These are phyloP conservation scores for Syngnathus scovelli DNA, from an alignment of 2,113 vertebrate species.

Conservation along the genomic window DNA sequence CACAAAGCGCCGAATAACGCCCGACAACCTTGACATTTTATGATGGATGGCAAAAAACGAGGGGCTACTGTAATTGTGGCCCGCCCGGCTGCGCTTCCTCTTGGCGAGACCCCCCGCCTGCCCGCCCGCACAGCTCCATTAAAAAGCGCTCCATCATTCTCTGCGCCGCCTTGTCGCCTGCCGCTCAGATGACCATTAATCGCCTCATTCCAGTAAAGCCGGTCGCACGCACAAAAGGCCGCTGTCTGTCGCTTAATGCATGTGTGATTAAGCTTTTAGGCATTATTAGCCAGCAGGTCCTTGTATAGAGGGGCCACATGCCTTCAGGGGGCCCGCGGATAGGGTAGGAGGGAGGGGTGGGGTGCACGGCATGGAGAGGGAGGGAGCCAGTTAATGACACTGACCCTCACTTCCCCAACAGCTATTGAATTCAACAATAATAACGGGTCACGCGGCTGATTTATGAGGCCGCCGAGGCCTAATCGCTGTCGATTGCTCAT, in stretches of 20 bases:
- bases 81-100: constrained; percentile 24
- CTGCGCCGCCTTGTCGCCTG: constrained; percentile 83
- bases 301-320: constrained; percentile 72
- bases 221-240: constrained; percentile 85
- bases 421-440: constrained; percentile 94
- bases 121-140: constrained; percentile 65
- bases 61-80: constrained; percentile 69
- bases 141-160: constrained; percentile 88
- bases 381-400: constrained; percentile 94
- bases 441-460: constrained; percentile 94
- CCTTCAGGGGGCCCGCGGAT: constrained; percentile 86
- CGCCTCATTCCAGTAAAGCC: constrained; percentile 98
- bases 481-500: constrained; percentile 95
- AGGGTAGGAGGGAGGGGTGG: constrained; percentile 71
- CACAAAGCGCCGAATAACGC: constrained; percentile 53
- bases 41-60: constrained; percentile 64
- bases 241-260: constrained; percentile 87
- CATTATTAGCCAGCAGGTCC: constrained; percentile 91
- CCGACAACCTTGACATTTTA: constrained; percentile 65
- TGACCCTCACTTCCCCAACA: constrained; percentile 97
- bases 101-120: constrained; percentile 30
- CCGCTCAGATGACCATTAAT: constrained; percentile 93
- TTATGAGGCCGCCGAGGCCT: constrained; percentile 81
- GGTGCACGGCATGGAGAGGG: constrained; percentile 65
- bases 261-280: constrained; percentile 85